phyloP scores from a whole-genome alignment of 2,797 vertebrate species.

The Lepus townsendii region DNA sequence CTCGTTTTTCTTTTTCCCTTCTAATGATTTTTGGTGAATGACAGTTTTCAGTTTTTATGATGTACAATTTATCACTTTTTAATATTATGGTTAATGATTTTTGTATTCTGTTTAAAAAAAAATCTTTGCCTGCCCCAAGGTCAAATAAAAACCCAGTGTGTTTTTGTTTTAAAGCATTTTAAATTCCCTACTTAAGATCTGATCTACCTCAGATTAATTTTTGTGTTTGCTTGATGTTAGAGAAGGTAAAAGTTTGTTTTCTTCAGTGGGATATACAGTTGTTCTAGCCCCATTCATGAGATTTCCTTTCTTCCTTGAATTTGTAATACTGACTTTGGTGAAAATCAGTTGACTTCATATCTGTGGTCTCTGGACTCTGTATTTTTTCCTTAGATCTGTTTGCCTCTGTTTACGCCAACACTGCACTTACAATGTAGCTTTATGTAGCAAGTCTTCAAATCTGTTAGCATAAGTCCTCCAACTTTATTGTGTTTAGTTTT shows the following conservation, averaged over 20 bases:
- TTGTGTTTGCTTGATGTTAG: not conserved
- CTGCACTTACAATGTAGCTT: not conserved
- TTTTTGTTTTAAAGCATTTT: conserved; percentile 44
- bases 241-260: conserved; percentile 6
- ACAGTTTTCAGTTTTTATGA: conserved; percentile 32
- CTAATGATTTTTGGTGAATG: conserved; percentile 33
- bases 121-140: not conserved
- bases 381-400: not conserved
- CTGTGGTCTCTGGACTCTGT: not conserved
- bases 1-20: conserved; percentile 25
- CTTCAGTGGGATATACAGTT: not conserved
- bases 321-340: not conserved
- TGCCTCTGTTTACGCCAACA: not conserved
- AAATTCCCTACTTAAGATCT: conserved; percentile 39
- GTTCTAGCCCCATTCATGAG: not conserved
- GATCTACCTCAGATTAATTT: conserved; percentile 7
- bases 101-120: not conserved
- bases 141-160: conserved; percentile 22
- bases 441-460: conserved; percentile 24
- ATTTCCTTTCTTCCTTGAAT: conserved; percentile 13
- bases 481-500: conserved; percentile 31
- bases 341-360: not conserved
- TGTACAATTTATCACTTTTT: conserved; percentile 26
- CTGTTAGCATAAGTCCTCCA: not conserved
- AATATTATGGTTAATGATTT: conserved; percentile 56